A percentile compares a stretch with the other conserved stretches of the same genome.
These are phyloP conservation scores for Trachelus tabidus DNA, from an alignment of 2,888 invertebrate genomes.

Conservation along the genomic window DNA sequence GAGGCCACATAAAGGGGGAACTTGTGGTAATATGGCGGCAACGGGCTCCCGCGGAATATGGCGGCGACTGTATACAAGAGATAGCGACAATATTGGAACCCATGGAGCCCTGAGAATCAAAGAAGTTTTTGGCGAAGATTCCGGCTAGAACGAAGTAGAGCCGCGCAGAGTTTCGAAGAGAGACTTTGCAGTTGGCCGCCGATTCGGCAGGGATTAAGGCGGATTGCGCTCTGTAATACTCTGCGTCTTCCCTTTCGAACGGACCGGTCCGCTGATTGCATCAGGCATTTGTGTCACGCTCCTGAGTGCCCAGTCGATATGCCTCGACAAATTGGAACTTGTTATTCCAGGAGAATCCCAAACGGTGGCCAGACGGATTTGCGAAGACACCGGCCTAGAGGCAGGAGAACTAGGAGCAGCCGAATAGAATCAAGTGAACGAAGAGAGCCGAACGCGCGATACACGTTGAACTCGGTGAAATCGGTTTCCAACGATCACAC, in stretches of 20 bases:
- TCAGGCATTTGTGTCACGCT: constrained; percentile 66
- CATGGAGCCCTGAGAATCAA: no score
- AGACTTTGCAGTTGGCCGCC: no score
- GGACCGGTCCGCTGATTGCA: constrained; percentile 56
- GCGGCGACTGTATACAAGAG: constrained; percentile 62
- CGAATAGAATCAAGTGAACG: no score
- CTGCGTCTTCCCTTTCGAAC: constrained; percentile 9
- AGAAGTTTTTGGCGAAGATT: no score
- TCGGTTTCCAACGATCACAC: constrained; percentile 55
- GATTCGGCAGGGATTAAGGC: constrained; percentile 2
- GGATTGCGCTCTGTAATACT: not conserved
- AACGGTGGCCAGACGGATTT: constrained; percentile 64
- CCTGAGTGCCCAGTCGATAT: constrained; percentile 65
- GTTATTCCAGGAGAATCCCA: constrained; percentile 56
- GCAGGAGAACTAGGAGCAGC: no score
- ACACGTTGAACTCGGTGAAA: constrained; percentile 59
- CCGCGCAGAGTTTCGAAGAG: not conserved
- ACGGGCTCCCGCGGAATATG: constrained; percentile 52
- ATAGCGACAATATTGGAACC: constrained; percentile 60
- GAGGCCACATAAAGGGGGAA: constrained; percentile 48
- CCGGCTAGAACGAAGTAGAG: constrained; percentile 7
- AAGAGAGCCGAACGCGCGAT: no score
- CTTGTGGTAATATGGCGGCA: constrained; percentile 59
- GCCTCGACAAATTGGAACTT: constrained; percentile 62
- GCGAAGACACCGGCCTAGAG: constrained; percentile 44